Percentiles rank a stretch among this genome's conserved stretches.
Evolutionary conservation across 2,113 vertebrate species (phyloP).

Genomic region (Vulpes vulpes): DNA sequence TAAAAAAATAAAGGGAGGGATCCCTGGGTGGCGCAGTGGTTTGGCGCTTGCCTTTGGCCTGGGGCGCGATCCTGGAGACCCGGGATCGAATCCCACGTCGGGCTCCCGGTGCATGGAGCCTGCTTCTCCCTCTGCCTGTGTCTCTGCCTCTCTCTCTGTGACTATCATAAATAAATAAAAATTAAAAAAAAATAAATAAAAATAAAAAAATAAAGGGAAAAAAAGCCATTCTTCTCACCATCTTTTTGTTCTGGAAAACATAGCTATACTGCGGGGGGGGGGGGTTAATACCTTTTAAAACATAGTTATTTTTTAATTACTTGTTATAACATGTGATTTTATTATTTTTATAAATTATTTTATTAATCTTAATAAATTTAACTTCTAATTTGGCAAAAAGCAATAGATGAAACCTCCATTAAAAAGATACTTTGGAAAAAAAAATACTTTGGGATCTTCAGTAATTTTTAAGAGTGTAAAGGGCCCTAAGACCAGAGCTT

Average conservation of each 20-base stretch:
- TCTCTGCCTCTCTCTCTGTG: too few species aligned
- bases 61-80: too few species aligned
- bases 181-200: constrained; percentile 18
- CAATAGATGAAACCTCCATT: constrained; percentile 18
- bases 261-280: not conserved
- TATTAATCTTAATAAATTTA: constrained; percentile 16
- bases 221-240: not conserved
- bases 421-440: not conserved
- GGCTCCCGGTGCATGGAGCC: too few species aligned
- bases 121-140: too few species aligned
- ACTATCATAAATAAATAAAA: too few species aligned
- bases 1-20: not conserved
- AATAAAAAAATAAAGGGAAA: not conserved
- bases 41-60: too few species aligned
- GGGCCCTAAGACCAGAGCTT: not conserved
- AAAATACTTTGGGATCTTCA: not conserved
- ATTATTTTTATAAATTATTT: not conserved
- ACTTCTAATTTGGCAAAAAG: constrained; percentile 43
- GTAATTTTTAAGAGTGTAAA: constrained; percentile 26
- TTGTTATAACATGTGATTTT: not conserved
- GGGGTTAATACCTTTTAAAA: not conserved
- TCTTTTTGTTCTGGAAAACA: constrained; percentile 27
- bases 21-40: too few species aligned
- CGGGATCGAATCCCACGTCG: too few species aligned
- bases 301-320: not conserved